Conservation (phyloP, 1,140 invertebrate genomes). For the Aphidius ervi region DNA sequence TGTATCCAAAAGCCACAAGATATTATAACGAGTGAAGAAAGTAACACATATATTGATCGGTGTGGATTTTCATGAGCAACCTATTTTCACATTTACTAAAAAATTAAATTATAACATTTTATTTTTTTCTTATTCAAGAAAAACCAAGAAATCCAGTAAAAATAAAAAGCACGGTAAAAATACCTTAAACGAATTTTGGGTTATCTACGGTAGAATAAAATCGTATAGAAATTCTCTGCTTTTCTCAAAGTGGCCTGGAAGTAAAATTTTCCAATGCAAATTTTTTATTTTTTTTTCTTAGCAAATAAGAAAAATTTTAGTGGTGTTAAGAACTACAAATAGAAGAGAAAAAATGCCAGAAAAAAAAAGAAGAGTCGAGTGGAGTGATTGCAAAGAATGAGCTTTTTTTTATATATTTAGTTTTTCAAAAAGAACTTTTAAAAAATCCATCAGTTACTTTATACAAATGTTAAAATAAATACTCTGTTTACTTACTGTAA, state of each 20-base stretch:
- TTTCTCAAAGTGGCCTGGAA: not conserved
- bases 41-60: too few relatives aligned
- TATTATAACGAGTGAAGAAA: too few relatives aligned
- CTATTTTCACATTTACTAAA: constrained; percentile 23
- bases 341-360: not conserved
- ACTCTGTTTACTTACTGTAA: too few relatives aligned
- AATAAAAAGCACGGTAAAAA: constrained; percentile 1
- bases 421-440: too few relatives aligned
- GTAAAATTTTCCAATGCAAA: constrained; percentile 22
- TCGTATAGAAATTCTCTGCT: constrained; percentile 18
- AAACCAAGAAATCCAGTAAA: not conserved
- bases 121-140: not conserved
- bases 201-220: constrained; percentile 17
- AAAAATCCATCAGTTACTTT: too few relatives aligned
- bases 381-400: too few relatives aligned
- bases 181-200: constrained; percentile 19
- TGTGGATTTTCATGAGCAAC: not conserved
- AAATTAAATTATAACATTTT: constrained; percentile 36
- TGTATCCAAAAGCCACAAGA: too few relatives aligned
- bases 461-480: too few relatives aligned
- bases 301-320: constrained; percentile 12
- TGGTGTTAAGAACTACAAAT: not conserved
- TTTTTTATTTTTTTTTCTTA: not conserved
- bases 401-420: too few relatives aligned
- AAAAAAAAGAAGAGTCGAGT: not conserved